Conservation (phyloP, 2,797 vertebrate genomes). For the Hemitrygon akajei region DNA sequence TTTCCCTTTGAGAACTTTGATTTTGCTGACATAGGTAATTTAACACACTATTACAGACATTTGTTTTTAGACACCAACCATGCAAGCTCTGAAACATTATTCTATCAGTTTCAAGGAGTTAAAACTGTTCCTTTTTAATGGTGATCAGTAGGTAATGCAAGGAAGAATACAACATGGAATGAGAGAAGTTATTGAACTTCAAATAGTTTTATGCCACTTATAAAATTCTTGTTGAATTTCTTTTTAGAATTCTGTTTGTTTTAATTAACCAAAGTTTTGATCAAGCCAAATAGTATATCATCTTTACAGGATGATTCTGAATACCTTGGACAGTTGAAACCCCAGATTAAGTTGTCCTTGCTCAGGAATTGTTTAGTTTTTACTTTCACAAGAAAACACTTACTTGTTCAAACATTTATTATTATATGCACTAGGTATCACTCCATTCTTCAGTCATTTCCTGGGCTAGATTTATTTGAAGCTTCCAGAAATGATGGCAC, state of each 20-base stretch:
- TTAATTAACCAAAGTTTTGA: not conserved
- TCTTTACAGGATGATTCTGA: not conserved
- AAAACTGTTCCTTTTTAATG: not conserved
- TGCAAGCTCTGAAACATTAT: slow-evolving; percentile 45
- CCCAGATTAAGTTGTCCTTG: not conserved
- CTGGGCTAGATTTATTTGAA: not conserved
- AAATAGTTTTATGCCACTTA: not conserved
- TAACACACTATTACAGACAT: too few relatives aligned
- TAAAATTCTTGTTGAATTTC: not conserved
- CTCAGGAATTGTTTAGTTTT: not conserved
- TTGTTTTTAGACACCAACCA: not conserved
- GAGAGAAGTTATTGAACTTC: not conserved
- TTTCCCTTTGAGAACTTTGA: not conserved
- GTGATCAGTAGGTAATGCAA: not conserved
- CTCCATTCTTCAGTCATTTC: slow-evolving; percentile 1
- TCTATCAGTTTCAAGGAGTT: slow-evolving; percentile 21
- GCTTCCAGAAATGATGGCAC: not conserved
- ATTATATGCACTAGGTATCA: not conserved
- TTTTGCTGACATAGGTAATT: not conserved
- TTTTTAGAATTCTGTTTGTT: not conserved
- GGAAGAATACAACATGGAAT: not conserved
- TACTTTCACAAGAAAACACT: not conserved
- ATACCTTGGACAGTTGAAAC: not conserved
- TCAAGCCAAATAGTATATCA: not conserved
- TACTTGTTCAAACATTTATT: not conserved